Evolutionary conservation across 2,113 vertebrate species (phyloP).

Genomic region (Trochalopteron elliotii): DNA sequence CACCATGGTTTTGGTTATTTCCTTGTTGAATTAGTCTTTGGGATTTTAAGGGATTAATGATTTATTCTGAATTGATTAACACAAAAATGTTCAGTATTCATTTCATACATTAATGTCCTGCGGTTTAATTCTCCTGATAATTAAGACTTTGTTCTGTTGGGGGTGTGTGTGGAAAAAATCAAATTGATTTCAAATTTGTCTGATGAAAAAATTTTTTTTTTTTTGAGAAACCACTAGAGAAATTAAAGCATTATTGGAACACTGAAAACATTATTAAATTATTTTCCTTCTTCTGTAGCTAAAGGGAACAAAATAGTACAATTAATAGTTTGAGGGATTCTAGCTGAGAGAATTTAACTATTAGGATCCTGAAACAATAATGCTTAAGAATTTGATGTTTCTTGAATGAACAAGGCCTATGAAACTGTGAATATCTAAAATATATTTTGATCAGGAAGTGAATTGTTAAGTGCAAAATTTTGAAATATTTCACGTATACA

Average conservation of each 20-base stretch:
- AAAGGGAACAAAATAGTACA: not conserved
- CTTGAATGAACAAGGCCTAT: not conserved
- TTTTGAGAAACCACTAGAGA: not conserved
- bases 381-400: not conserved
- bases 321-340: not conserved
- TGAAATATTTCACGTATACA: not conserved
- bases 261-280: not conserved
- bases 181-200: not conserved
- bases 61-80: not conserved
- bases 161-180: not conserved
- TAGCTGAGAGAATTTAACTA: not conserved
- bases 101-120: not conserved
- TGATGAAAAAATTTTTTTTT: not conserved
- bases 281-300: not conserved
- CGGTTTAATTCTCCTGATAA: not conserved
- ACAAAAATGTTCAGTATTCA: not conserved
- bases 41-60: not conserved
- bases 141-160: not conserved
- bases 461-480: not conserved
- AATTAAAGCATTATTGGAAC: not conserved
- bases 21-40: not conserved
- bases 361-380: not conserved
- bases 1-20: not conserved
- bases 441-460: not conserved
- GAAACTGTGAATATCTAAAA: not conserved